Evolutionary conservation across 2,797 vertebrate species (phyloP), one percentile per base, ranked within the genome.

Genomic region (Intellagama lesueurii): DNA sequence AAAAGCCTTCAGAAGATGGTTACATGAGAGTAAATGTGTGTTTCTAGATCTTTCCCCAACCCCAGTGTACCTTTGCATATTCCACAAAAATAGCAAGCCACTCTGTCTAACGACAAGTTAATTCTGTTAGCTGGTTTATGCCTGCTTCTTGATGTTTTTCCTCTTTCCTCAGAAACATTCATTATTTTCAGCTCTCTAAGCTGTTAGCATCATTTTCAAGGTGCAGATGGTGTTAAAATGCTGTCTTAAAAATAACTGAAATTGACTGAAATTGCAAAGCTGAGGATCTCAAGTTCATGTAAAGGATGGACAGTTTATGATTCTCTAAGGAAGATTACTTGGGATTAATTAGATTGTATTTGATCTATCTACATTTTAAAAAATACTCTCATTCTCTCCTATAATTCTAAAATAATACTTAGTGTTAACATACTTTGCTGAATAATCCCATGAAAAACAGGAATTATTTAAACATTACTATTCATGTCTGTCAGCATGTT

Each of bases 151-250:
- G n/a, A 72, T 88, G 87, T 64, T 64, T 22, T 22, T 64, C 12
- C 12, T 64, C 89, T 90, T 86, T 90, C 89, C 88, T 75, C 84
- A 92, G 93, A 92, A 95, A 96, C 94, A 96, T 96, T 96, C 96
- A 97, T 97, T 97, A 96, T 96, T 96, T 97, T 97, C 97, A 96
- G 97, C 97, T 97, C 97, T 97, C 97, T 96, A 94, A 97, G 96
- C 97, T 97, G 97, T 97, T 97, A 97, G 96, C 96, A 96, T 97
- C 95, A 95, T 96, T 96, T 97, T 96, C 97, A 95, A 96, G 95
- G 95, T 97, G 96, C 96, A 97, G 96, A 97, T 97, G 96, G 97
- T 96, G 96, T 94, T 97, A 97, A 95, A 96, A 96, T 93, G 94
- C 94, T 97, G 97, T 97, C 95, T 96, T 12, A 95, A 96, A 97